phyloP scores from a whole-genome alignment of 2,888 invertebrate species.

The Apodemia zela region DNA sequence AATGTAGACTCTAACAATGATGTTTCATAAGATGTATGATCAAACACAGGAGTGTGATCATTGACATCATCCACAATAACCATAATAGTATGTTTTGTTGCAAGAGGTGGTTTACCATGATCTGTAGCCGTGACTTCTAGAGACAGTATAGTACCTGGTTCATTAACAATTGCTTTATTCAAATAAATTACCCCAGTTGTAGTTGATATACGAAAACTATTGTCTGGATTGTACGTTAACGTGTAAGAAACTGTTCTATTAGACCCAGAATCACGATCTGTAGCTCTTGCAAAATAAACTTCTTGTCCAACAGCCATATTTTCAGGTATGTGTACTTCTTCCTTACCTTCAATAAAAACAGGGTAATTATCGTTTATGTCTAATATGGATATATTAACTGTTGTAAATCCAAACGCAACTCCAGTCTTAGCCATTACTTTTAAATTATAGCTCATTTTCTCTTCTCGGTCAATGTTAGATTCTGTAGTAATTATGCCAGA shows the following conservation, averaged over 20 bases:
- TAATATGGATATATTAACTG: constrained; percentile 88
- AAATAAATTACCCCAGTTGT: constrained; percentile 94
- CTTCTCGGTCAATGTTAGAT: constrained; percentile 91
- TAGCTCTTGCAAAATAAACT: constrained; percentile 92
- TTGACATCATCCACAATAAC: constrained; percentile 93
- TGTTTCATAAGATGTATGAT: constrained; percentile 94
- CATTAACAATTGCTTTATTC: constrained; percentile 87
- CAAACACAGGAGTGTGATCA: constrained; percentile 97
- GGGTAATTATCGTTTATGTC: constrained; percentile 97
- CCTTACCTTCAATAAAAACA: constrained; percentile 87
- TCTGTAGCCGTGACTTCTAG: constrained; percentile 93
- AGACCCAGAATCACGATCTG: constrained; percentile 93
- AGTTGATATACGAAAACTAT: constrained; percentile 91
- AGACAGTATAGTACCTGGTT: constrained; percentile 85
- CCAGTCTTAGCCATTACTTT: constrained; percentile 90
- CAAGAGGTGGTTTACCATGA: constrained; percentile 87
- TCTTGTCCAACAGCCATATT: constrained; percentile 97
- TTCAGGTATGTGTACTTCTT: constrained; percentile 90
- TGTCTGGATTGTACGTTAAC: constrained; percentile 88
- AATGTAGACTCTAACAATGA: constrained; percentile 93
- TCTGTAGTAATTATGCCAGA: constrained; percentile 89
- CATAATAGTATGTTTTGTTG: constrained; percentile 86
- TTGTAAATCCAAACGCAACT: constrained; percentile 87
- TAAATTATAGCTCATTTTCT: constrained; percentile 86
- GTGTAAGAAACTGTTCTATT: constrained; percentile 92